Conservation (phyloP, 1,140 invertebrate species). For the Camponotus pennsylvanicus region DNA sequence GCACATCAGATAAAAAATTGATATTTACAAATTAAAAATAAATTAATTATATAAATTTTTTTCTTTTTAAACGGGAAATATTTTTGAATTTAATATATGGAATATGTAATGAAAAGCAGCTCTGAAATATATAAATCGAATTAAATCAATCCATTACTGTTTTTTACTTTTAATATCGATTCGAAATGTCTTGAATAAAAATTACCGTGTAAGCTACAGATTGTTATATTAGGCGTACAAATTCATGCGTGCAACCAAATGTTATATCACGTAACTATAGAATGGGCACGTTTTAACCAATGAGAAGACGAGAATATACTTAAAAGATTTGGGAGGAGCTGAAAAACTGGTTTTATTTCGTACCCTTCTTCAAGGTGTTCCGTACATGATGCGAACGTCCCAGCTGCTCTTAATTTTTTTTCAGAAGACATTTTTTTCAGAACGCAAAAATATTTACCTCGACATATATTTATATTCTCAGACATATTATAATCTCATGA, state of each 20-base stretch:
- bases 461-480: neutral
- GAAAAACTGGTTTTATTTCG: constrained; percentile 63
- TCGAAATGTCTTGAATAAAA: constrained; percentile 15
- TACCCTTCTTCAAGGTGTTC: constrained; percentile 37
- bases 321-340: constrained; percentile 46
- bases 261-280: neutral
- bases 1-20: neutral
- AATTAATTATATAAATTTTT: neutral
- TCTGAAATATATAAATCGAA: constrained; percentile 22
- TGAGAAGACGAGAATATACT: constrained; percentile 1
- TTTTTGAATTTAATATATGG: neutral
- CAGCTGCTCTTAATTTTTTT: constrained; percentile 23
- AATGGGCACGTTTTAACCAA: constrained; percentile 26
- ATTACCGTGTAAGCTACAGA: neutral
- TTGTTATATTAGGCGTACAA: neutral
- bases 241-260: neutral
- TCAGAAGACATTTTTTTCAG: too few species aligned
- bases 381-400: neutral
- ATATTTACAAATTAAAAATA: constrained; percentile 14
- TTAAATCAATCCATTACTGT: neutral
- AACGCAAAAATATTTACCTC: neutral
- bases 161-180: constrained; percentile 11
- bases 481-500: neutral
- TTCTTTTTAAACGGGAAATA: neutral
- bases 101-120: neutral